Conservation (phyloP, 1,140 invertebrate genomes). For the Penaeus vannamei region DNA sequence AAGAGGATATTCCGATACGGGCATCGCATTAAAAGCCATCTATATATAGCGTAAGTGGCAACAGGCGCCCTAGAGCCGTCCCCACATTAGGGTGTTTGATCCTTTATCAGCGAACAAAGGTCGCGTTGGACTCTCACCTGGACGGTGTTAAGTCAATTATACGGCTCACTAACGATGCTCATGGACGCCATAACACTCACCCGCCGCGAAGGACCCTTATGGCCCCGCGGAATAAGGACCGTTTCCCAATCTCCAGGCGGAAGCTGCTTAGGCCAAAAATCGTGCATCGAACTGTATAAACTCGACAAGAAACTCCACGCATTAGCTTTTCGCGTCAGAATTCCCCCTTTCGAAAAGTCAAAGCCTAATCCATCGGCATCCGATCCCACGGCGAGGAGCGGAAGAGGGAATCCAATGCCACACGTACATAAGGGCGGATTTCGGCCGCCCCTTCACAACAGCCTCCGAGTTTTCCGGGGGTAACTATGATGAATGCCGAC, state of each 20-base stretch:
- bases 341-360: slow-evolving; percentile 3
- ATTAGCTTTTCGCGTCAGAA: slow-evolving; percentile 47
- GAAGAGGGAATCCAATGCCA: too few relatives aligned
- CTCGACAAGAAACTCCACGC: slow-evolving; percentile 40
- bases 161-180: slow-evolving; percentile 46
- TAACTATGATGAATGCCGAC: slow-evolving; percentile 32
- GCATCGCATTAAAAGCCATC: too few relatives aligned
- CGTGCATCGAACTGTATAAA: slow-evolving; percentile 42
- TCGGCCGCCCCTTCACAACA: too few relatives aligned
- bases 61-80: neutral
- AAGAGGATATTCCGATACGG: slow-evolving; percentile 7
- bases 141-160: slow-evolving; percentile 56
- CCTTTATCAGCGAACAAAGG: slow-evolving; percentile 45
- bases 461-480: too few relatives aligned
- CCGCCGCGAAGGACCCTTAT: neutral
- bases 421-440: too few relatives aligned
- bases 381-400: too few relatives aligned
- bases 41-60: too few relatives aligned
- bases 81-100: slow-evolving; percentile 40
- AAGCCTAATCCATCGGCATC: too few relatives aligned
- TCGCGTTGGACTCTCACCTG: slow-evolving; percentile 45
- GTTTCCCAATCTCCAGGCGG: neutral
- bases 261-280: neutral
- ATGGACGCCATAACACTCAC: neutral
- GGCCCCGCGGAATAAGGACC: neutral